Percentiles rank a stretch among this genome's conserved stretches.
Evolutionary conservation across 2,888 invertebrate species (phyloP).

Genomic region (Carabus problematicus): DNA sequence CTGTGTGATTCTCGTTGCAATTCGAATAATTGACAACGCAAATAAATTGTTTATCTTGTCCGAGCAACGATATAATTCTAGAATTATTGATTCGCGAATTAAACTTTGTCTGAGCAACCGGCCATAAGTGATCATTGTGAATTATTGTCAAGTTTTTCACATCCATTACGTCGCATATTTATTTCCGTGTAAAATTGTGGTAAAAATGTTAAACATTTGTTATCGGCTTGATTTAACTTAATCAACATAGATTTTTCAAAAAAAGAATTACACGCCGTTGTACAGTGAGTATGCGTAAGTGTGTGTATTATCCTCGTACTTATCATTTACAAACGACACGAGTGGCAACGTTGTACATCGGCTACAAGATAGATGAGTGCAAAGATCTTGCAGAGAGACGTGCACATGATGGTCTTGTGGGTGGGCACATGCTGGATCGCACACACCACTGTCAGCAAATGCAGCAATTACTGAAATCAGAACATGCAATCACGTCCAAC

Average conservation of each 20-base stretch:
- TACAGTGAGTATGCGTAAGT: no score
- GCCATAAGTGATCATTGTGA: no score
- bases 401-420: background rate
- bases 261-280: background rate
- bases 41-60: no score
- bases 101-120: no score
- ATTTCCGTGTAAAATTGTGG: background rate
- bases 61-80: no score
- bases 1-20: no score
- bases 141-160: no score
- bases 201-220: background rate
- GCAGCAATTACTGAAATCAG: conserved; percentile 41
- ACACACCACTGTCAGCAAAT: conserved; percentile 32
- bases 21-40: no score
- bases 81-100: no score
- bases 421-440: conserved; percentile 10
- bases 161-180: no score
- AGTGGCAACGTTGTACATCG: background rate
- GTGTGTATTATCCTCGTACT: conserved; percentile 13
- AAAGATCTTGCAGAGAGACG: conserved; percentile 14
- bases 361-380: conserved; percentile 22
- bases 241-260: conserved; percentile 22
- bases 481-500: conserved; percentile 32
- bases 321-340: conserved; percentile 20
- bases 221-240: background rate